phyloP scores from a whole-genome alignment of 2,113 vertebrate genomes.

The Pedetes capensis region DNA sequence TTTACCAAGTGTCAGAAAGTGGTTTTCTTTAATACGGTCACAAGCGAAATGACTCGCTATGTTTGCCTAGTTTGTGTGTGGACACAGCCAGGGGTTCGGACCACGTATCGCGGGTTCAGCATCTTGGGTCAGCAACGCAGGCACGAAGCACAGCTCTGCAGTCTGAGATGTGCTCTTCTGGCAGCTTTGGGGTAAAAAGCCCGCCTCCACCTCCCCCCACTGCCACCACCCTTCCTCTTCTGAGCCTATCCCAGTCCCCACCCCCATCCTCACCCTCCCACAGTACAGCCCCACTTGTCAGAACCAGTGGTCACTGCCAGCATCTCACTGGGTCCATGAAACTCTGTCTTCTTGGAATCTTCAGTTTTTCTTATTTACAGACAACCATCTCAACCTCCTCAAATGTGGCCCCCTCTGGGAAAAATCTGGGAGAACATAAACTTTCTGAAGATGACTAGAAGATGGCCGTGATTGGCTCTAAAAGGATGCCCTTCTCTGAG shows the following conservation, averaged over 20 bases:
- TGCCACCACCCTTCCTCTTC: not conserved
- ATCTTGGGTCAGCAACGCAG: not conserved
- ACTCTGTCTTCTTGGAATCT: not conserved
- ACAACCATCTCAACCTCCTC: not conserved
- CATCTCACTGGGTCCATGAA: not conserved
- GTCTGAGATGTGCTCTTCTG: accelerated
- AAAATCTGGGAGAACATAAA: not conserved
- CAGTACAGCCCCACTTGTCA: not conserved
- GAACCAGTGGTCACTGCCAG: too few species aligned
- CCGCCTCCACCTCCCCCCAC: not conserved
- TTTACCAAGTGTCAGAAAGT: not conserved
- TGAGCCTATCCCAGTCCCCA: too few species aligned
- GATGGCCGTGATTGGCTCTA: not conserved
- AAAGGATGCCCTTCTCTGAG: accelerated
- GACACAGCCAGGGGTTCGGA: not conserved
- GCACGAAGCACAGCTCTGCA: not conserved
- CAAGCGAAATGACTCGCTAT: not conserved
- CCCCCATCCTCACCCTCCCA: not conserved
- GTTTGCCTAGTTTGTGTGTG: not conserved
- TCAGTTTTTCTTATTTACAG: not conserved
- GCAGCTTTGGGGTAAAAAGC: not conserved
- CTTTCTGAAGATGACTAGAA: not conserved
- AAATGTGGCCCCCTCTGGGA: not conserved
- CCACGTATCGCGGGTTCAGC: accelerated
- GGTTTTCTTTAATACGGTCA: not conserved